Percentiles rank a stretch among this genome's conserved stretches.
Conservation (phyloP, 2,888 invertebrate species). For the Herminia tarsipennalis region DNA sequence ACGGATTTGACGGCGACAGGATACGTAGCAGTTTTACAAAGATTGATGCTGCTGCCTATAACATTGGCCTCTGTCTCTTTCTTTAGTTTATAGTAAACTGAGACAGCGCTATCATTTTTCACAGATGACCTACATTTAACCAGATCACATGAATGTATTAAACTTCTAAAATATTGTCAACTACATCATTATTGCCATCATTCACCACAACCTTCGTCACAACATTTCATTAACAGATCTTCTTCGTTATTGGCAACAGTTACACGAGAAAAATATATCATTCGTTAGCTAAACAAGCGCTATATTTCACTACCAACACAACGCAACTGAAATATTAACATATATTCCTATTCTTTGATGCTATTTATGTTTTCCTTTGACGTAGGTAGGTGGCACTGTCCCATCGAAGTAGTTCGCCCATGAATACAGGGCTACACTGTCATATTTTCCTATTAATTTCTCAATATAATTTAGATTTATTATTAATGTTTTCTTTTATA, state of each 20-base stretch:
- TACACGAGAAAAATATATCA: constrained; percentile 27
- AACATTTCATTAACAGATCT: constrained; percentile 25
- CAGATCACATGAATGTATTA: too few relatives aligned
- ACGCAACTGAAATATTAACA: constrained; percentile 25
- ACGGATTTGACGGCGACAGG: too few relatives aligned
- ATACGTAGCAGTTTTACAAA: too few relatives aligned
- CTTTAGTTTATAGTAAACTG: too few relatives aligned
- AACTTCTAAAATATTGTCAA: too few relatives aligned
- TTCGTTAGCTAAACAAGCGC: constrained; percentile 23
- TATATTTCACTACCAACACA: constrained; percentile 29
- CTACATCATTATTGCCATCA: not conserved
- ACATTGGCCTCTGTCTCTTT: too few relatives aligned
- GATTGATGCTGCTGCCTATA: too few relatives aligned
- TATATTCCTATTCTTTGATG: constrained; percentile 38
- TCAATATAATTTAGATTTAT: constrained; percentile 2
- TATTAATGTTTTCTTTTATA: not conserved
- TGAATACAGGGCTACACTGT: constrained; percentile 12
- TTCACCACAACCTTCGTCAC: constrained; percentile 3
- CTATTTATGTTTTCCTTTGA: constrained; percentile 30
- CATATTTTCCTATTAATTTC: constrained; percentile 12
- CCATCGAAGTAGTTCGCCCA: constrained; percentile 17
- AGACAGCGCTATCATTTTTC: too few relatives aligned
- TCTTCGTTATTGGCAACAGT: constrained; percentile 22
- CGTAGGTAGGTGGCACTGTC: constrained; percentile 17
- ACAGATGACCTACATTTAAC: too few relatives aligned